Evolutionary conservation across 2,797 vertebrate species (phyloP), one percentile per base, ranked within the genome.

Genomic region (Acanthurus lineatus): DNA sequence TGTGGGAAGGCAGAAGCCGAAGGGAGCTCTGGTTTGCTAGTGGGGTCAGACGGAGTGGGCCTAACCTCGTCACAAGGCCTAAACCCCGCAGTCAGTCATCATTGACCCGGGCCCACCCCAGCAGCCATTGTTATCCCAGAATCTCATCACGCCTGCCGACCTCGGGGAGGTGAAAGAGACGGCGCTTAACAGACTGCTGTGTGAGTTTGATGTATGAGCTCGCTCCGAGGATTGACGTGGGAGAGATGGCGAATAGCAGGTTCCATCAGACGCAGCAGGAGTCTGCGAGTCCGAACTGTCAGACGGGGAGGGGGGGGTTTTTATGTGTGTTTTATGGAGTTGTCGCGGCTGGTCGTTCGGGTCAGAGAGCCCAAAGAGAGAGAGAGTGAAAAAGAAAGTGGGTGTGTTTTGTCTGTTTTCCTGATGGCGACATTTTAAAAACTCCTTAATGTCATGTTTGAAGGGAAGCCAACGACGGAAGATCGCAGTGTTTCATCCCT

Each of bases 171-270:
- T 76, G 71, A 91, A 76, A 82, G 84, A 78, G 79, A 69, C 53
- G 61, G 20, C 54, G 65, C 74, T 68, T 83, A 90, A 82, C 77
- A 22, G 68, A 87, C 81, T 47, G 32, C 76, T 28, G 69, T 56
- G 81, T 6, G 70, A 19, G 79, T 86, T 91, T 94, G 92, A 94
- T 92, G 76, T 89, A 93, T 92, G 87, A 88, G 85, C 54, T 57
- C 0, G 44, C n/a, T 20, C 72, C 4, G 38, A 67, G 88, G 90
- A 92, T 85, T 89, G 92, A 93, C 91, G 40, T 76, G 84, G 76
- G 78, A 65, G 89, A 81, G 81, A 76, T 19, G 77, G 83, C 12
- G 73, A 85, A 61, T 64, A 79, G 81, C 75, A 82, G 78, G 64
- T 79, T 85, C 71, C 56, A 68, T 91, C 85, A 72, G 76, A 79